These are phyloP conservation scores for Hypomesus transpacificus DNA, from an alignment of 2,113 vertebrate species.

Conservation along the genomic window DNA sequence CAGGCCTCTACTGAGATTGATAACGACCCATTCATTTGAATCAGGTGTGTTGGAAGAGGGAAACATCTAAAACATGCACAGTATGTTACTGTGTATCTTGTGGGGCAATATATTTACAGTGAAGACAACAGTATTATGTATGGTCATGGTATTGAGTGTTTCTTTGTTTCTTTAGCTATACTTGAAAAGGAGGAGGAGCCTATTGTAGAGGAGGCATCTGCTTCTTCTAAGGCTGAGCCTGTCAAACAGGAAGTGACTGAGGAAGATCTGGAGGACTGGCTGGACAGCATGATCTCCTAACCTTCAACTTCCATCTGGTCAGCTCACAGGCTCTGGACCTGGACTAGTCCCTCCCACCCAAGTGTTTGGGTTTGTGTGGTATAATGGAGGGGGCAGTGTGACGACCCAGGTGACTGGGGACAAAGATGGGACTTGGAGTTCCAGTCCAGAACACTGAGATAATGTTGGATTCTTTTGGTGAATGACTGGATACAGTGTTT, in stretches of 20 bases:
- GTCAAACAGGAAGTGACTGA: slow-evolving; percentile 74
- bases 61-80: background rate
- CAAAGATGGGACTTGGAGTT: background rate
- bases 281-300: slow-evolving; percentile 96
- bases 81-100: no score
- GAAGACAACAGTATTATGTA: background rate
- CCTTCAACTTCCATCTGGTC: background rate
- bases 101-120: background rate
- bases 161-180: slow-evolving; percentile 22
- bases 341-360: no score
- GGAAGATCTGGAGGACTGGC: slow-evolving; percentile 94
- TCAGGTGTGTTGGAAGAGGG: background rate
- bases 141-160: background rate
- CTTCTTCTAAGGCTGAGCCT: slow-evolving; percentile 11
- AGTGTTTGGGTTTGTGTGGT: no score
- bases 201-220: background rate
- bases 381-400: no score
- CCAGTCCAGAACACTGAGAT: no score
- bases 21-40: background rate
- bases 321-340: no score
- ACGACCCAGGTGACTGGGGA: slow-evolving; percentile 88
- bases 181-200: slow-evolving; percentile 26
- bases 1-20: background rate
- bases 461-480: background rate
- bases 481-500: background rate